Evolutionary conservation across 2,113 vertebrate genomes (phyloP), one percentile per base, ranked within the genome.

Genomic region (Eonycteris spelaea): DNA sequence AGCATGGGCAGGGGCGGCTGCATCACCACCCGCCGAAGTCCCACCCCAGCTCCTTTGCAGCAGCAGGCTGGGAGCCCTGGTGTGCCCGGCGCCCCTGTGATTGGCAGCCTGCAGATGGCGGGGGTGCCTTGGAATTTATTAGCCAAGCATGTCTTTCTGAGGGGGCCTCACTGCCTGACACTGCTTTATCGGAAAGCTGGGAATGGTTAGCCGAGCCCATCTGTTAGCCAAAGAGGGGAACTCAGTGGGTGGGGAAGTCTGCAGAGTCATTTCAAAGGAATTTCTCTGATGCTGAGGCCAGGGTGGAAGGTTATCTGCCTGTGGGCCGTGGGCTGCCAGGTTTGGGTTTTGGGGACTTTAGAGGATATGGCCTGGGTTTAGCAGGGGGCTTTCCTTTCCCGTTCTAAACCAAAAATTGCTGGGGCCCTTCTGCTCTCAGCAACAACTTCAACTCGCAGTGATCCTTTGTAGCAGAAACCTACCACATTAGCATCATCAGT

Each of bases 81-180:
- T 40, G 95, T 67, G 96, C 97, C 93, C 73, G 0, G 55, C 15
- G n/a, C 85, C 71, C 94, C 95, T 3, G 3, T 96, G 96, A 61
- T 71, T 95, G 94, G 93, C 85, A 92, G 97, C 45, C 59, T 73
- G 79, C 96, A 97, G 97, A 97, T 96, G 96, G 96, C 43, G 51
- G 65, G 89, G 96, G 84, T 68, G 90, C 95, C 74, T 74, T 38
- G 48, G 94, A 92, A 75, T 95, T 93, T 87, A 97, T 97, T 97
- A 97, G 91, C 33, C 86, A 40, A 89, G 84, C 18, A n/a, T 0
- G 79, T 96, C 95, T 86, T 35, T 33, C 92, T 3, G 68, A 90
- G 94, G 74, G 91, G 74, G 59, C 92, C 22, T 16, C 83, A 2
- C 85, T 71, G 96, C 97, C 88, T 96, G 94, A 71, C 78, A 93